Conservation (phyloP, 2,888 invertebrate species). For the Anoplius nigerrimus region DNA sequence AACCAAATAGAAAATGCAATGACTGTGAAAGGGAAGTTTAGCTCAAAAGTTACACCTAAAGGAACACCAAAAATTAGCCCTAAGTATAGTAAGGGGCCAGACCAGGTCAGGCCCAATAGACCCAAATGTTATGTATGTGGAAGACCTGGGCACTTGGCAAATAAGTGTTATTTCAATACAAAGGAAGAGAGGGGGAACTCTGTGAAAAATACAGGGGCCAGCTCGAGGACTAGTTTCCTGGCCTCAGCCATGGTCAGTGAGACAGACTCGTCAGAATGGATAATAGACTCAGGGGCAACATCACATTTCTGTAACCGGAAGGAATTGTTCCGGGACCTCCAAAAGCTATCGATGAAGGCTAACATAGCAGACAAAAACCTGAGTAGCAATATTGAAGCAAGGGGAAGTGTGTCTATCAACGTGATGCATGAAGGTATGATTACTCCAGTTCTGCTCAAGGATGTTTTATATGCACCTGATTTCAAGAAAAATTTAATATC, state of each 20-base stretch:
- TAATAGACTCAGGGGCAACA: slow-evolving; percentile 19
- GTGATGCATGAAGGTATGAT: background rate
- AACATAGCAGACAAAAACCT: background rate
- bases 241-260: background rate
- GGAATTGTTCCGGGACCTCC: slow-evolving; percentile 2
- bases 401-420: background rate
- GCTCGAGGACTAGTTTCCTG: background rate
- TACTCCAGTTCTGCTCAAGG: background rate
- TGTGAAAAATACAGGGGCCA: background rate
- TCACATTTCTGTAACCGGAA: slow-evolving; percentile 13
- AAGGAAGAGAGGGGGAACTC: background rate
- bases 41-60: background rate
- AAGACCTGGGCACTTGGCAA: slow-evolving; percentile 8
- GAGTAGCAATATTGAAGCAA: background rate
- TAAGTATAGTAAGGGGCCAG: background rate
- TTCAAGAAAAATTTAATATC: background rate
- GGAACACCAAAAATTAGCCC: background rate
- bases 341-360: background rate
- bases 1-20: background rate
- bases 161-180: slow-evolving; percentile 1
- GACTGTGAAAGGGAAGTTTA: background rate
- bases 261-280: background rate
- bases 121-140: slow-evolving; percentile 13
- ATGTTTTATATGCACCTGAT: background rate
- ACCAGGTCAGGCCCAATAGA: background rate